A percentile compares a stretch with the other conserved stretches of the same genome.
phyloP scores from a whole-genome alignment of 2,888 invertebrate genomes.

The Perithous albicinctus region DNA sequence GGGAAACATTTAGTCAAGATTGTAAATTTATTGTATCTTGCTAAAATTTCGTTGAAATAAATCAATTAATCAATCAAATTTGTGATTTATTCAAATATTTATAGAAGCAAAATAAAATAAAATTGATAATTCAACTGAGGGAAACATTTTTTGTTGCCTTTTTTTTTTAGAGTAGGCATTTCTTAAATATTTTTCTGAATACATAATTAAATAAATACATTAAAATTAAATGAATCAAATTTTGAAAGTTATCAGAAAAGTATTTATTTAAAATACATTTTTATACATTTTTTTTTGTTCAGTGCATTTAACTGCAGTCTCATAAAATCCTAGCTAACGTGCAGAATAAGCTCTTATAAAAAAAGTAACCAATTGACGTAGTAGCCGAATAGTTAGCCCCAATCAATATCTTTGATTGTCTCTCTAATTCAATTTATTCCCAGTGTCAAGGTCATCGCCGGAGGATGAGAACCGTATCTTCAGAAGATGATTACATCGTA shows the following conservation, averaged over 20 bases:
- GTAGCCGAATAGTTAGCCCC: background rate
- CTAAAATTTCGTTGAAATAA: too few relatives aligned
- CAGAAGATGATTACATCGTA: background rate
- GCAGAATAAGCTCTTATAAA: background rate
- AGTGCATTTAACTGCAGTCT: background rate
- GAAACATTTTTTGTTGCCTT: too few relatives aligned
- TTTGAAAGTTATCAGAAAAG: background rate
- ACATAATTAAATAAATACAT: background rate
- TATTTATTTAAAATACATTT: background rate
- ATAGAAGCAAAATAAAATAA: too few relatives aligned
- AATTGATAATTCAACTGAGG: too few relatives aligned
- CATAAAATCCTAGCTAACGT: background rate
- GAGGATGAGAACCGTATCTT: constrained; percentile 3
- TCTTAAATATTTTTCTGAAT: too few relatives aligned
- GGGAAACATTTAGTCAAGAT: too few relatives aligned
- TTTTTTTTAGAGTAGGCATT: too few relatives aligned
- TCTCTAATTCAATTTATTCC: constrained; percentile 26
- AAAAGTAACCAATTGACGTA: background rate
- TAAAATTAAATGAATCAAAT: background rate
- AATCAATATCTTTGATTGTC: constrained; percentile 31
- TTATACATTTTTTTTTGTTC: background rate
- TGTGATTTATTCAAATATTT: too few relatives aligned
- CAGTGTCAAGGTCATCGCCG: constrained; percentile 30
- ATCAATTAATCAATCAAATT: too few relatives aligned
- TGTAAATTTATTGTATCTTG: too few relatives aligned